Base-by-base conservation (phyloP, 2,797 vertebrate genomes). In the Hoplostethus mediterraneus region DNA sequence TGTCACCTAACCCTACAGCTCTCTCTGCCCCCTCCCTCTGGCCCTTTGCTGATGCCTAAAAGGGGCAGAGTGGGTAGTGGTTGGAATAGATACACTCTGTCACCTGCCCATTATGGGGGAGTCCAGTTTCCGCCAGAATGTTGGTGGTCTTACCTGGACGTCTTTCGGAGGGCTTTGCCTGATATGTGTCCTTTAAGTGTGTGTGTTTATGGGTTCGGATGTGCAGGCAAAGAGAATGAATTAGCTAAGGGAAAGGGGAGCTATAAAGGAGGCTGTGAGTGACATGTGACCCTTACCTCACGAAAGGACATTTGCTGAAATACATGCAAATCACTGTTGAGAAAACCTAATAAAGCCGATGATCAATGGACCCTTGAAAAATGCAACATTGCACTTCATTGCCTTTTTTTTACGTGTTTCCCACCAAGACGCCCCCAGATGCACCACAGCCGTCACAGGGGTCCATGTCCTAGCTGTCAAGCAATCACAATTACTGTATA, bases 401-500 rank as follows among this genome's bases (percentile, higher is more conserved):
- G 25, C n/a, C 17, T n/a, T 38, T 13, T 13, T 71, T 70, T 65
- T 12, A 16, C 16, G 53, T 47, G 72, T 78, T 77, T 83, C 33
- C 75, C 73, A 54, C 58, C 66, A 68, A 76, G 77, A 25, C 17
- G 42, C 63, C 12, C 67, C 75, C 21, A 75, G 63, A 54, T 57
- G 54, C 16, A 36, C 54, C 52, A 59, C 63, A 69, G 66, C 57
- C 56, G 6, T 61, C 75, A 57, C 82, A 57, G 55, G 73, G 71
- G 70, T 71, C 85, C 71, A 75, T 80, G 83, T 87, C 78, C 69
- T 54, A 42, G 67, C 75, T 88, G 86, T 90, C 88, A 84, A 84
- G 75, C 80, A 69, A 71, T 92, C 87, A 85, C 86, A 87, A 85
- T 90, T 82, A 87, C 84, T 71, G 76, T 84, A 60, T 87, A 83